These are phyloP conservation scores for Tragelaphus oryx DNA, from an alignment of 2,797 vertebrate species.

Conservation along the genomic window DNA sequence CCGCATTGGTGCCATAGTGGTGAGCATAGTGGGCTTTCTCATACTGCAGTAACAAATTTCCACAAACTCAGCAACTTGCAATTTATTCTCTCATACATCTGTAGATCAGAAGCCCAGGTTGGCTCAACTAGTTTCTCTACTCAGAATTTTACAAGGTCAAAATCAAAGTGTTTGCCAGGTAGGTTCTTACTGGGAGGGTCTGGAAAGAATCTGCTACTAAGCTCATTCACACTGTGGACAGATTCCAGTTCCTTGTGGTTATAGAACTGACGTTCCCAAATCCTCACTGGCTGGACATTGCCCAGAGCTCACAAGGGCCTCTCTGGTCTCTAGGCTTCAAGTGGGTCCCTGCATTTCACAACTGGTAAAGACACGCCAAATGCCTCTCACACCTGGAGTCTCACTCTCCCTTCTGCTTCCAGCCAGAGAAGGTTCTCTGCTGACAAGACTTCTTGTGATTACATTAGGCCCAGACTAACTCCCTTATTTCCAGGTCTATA, in stretches of 20 bases:
- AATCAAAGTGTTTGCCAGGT: not conserved
- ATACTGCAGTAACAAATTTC: fast-evolving
- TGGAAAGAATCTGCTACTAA: not conserved
- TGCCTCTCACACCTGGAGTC: not conserved
- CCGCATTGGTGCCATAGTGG: not conserved
- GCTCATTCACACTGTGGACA: not conserved
- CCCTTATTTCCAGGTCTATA: not conserved
- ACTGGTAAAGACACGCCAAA: not conserved
- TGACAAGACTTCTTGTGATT: not conserved
- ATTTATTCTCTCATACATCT: not conserved
- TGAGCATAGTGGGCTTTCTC: not conserved
- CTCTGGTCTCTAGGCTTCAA: not conserved
- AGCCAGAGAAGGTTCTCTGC: not conserved
- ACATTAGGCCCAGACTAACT: not conserved
- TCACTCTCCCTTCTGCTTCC: not conserved
- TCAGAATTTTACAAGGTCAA: not conserved
- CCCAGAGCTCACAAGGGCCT: not conserved
- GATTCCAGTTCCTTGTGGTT: not conserved
- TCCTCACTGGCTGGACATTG: not conserved
- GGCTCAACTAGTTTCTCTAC: not conserved
- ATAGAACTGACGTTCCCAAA: not conserved
- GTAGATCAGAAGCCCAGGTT: not conserved
- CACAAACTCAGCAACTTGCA: not conserved
- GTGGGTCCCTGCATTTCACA: not conserved
- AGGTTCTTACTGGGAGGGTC: not conserved